A percentile compares a stretch with the other conserved stretches of the same genome.
These are phyloP conservation scores for Percopsis transmontana DNA, from an alignment of 2,113 vertebrate genomes.

Conservation along the genomic window DNA sequence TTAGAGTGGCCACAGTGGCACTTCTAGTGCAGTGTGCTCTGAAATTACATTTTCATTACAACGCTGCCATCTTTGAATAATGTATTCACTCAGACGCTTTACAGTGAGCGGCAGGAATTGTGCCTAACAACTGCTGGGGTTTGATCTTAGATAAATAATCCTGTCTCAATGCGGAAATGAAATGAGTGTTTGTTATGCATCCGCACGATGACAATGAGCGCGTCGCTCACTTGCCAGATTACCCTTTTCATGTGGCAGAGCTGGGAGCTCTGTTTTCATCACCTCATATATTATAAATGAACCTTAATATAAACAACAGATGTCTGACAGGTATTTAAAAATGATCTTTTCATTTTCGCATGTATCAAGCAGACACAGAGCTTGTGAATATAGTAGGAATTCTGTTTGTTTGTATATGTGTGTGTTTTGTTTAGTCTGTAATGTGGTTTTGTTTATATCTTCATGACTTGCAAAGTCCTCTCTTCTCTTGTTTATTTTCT, in stretches of 20 bases:
- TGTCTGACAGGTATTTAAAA: constrained; percentile 64
- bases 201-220: neutral
- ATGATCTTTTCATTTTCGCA: constrained; percentile 39
- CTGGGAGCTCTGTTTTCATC: constrained; percentile 72
- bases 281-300: constrained; percentile 70
- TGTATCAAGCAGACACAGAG: constrained; percentile 29
- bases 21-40: too few species aligned
- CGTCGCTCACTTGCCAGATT: constrained; percentile 38
- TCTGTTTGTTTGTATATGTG: neutral
- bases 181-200: neutral
- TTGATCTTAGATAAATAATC: constrained; percentile 4
- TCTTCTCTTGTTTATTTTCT: neutral
- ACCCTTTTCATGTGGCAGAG: constrained; percentile 39
- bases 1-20: too few species aligned
- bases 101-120: neutral
- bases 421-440: constrained; percentile 10
- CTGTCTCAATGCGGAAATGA: neutral
- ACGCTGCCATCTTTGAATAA: neutral
- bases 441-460: neutral
- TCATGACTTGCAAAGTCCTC: neutral
- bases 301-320: constrained; percentile 65
- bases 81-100: constrained; percentile 9
- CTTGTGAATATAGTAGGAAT: constrained; percentile 11
- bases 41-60: constrained; percentile 19
- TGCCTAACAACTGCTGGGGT: neutral